Base-by-base conservation (phyloP, 2,888 invertebrate species). In the Ochlodes sylvanus region DNA sequence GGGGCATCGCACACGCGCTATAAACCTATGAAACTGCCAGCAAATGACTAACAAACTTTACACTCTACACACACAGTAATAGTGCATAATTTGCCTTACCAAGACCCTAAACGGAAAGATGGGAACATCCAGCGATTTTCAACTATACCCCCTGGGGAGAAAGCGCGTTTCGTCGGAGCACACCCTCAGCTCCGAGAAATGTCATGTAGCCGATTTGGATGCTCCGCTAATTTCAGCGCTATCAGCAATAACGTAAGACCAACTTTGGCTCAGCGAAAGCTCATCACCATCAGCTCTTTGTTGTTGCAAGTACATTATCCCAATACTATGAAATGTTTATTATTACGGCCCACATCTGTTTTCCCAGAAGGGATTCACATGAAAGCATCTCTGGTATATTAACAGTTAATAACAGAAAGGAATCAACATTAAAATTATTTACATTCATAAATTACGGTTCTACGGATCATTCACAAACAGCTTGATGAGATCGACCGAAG, bases 1-100 rank as follows among this genome's bases (percentile, higher is more conserved):
- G 75, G 80, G 80, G 64, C 79, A 76, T 68, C 72, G 77, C 79
- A 76, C 79, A 77, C 72, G 76, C 78, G 77, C 79, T 70, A 55
- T 65, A 70, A 69, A 38, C 27, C 38, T 21, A 42, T 15, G 21
- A 42, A 38, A 42, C 41, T n/a, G 21, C 12, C 19, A 12, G 19
- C 1, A 10, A 50, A 2, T 4, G 19, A 50, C 50, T 50, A 50
- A 50, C 50, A 9, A 50, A 50, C 9, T 50, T 19, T 12, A 21
- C 6, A 50, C 50, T n/a, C 19, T 50, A 50, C 4, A 0, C 9
- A 19, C 50, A 12, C 0, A 50, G 7, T 50, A 19, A 50, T 19
- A 50, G 19, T 9, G 50, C 50, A 50, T 50, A 12, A 17, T 19
- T 50, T 50, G 15, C 50, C 2, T 19, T 2, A 50, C 9, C 19